A percentile compares a stretch with the other conserved stretches of the same genome.
Conservation (phyloP, 2,888 invertebrate species). For the Taenaris catops region DNA sequence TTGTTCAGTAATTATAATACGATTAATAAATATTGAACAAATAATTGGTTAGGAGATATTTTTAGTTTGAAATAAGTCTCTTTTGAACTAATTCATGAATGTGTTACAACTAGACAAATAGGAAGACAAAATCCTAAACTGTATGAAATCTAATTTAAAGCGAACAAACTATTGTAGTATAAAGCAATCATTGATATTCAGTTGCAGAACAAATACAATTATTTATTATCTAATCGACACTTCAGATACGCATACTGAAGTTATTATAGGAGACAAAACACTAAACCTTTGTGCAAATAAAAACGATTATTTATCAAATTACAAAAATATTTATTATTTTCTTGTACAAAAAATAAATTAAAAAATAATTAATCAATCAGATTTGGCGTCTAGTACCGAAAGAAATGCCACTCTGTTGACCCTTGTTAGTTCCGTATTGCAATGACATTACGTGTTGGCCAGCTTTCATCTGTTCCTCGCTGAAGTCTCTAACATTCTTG, state of each 20-base stretch:
- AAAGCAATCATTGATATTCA: constrained; percentile 24
- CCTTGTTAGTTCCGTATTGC: constrained; percentile 98
- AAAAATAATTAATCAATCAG: constrained; percentile 71
- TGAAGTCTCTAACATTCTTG: constrained; percentile 95
- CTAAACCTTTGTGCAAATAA: constrained; percentile 32
- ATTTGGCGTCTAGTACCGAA: constrained; percentile 98
- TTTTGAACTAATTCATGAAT: no score
- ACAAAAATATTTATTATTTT: constrained; percentile 46
- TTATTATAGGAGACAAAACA: constrained; percentile 26
- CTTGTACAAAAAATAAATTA: constrained; percentile 32
- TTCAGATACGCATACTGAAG: constrained; percentile 25
- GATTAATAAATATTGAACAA: no score
- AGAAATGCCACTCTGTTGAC: constrained; percentile 96
- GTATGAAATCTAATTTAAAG: no score
- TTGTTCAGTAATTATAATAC: no score
- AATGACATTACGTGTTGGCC: constrained; percentile 95
- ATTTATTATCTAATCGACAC: constrained; percentile 41
- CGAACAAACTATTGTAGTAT: no score
- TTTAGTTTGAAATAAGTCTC: no score
- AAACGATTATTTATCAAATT: constrained; percentile 35
- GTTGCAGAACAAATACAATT: constrained; percentile 15
- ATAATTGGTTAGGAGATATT: no score
- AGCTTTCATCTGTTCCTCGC: constrained; percentile 95
- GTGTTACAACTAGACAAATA: no score
- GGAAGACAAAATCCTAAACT: no score